Evolutionary conservation across 2,797 vertebrate genomes (phyloP).

Genomic region (Dromococcyx pavoninus): DNA sequence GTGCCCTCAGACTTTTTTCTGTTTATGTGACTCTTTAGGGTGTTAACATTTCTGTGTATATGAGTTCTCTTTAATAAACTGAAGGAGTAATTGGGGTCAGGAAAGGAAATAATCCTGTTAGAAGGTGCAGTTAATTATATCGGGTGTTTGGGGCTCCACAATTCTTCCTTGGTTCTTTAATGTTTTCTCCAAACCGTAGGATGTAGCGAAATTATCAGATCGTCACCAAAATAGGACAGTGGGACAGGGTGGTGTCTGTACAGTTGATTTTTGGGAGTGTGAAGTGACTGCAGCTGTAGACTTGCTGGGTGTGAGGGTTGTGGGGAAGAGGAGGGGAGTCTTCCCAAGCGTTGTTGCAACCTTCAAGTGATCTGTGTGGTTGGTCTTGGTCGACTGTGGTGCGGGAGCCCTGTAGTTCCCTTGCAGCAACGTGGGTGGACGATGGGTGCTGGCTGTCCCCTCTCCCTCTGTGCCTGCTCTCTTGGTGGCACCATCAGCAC

Average conservation of each 20-base stretch:
- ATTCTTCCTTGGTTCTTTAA: not conserved
- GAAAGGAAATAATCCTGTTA: not conserved
- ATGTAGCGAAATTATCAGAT: not conserved
- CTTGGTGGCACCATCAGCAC: rapidly evolving
- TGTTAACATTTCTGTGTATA: not conserved
- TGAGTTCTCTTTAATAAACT: constrained; percentile 15
- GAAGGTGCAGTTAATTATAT: constrained; percentile 14
- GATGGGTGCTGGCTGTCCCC: not conserved
- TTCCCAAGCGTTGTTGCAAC: not conserved
- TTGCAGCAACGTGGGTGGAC: rapidly evolving
- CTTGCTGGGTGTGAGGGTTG: rapidly evolving
- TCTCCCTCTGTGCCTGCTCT: not conserved
- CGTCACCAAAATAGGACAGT: not conserved
- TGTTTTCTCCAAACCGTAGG: not conserved
- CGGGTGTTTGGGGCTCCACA: not conserved
- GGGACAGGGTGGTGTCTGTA: not conserved
- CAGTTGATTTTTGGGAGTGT: not conserved
- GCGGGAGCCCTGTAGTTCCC: rapidly evolving
- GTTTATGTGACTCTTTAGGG: constrained; percentile 31
- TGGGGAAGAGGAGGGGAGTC: not conserved
- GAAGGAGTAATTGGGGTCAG: constrained; percentile 35
- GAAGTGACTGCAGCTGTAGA: not conserved
- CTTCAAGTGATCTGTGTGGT: rapidly evolving
- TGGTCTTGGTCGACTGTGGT: rapidly evolving
- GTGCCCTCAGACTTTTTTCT: constrained; percentile 12